Evolutionary conservation across 2,888 invertebrate species (phyloP), one percentile per base, ranked within the genome.

Genomic region (Macropis europaea): DNA sequence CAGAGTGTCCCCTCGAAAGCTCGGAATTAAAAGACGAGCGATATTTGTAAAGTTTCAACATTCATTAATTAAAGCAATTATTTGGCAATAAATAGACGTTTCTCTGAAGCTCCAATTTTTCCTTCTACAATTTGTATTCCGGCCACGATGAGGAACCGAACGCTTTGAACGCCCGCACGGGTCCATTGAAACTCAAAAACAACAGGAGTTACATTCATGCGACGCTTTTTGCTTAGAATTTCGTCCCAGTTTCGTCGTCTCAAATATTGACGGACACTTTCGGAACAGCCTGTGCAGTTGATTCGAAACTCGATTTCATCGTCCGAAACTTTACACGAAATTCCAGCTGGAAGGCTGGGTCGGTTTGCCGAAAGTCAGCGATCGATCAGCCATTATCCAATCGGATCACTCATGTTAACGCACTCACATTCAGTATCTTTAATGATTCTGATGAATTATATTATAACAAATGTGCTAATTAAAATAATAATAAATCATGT

Each of bases 201-300:
- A 40, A 63, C 30, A 11, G 28, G 42, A 50, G 42, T 22, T 48
- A 64, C 42, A 60, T 60, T 50, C 42, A 60, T 48, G 34, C 42
- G 26, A 50, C 47, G 42, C 32, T 50, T 48, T 60, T 42, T 64
- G 42, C 40, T 26, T 48, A 42, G 32, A 34, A 50, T 50, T 60
- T 30, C 42, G 24, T 64, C 59, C 40, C 48, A 42, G 32, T 64
- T 34, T 42, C 30, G 24, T 17, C 40, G 47, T 26, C 40, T 60
- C 63, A 48, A 48, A 64, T 59, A 64, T 64, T 64, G 48, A 48
- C 60, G 59, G 26, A 32, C 60, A 59, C 40, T 32, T 48, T 24
- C 24, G 13, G 32, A 64, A 64, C 40, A 30, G 9, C 13, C 19
- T 7, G 7, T 22, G 4, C 34, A 28, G 26, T 43, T 36, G 45